phyloP scores from a whole-genome alignment of 2,797 vertebrate genomes.

The Bradypodion ventrale region DNA sequence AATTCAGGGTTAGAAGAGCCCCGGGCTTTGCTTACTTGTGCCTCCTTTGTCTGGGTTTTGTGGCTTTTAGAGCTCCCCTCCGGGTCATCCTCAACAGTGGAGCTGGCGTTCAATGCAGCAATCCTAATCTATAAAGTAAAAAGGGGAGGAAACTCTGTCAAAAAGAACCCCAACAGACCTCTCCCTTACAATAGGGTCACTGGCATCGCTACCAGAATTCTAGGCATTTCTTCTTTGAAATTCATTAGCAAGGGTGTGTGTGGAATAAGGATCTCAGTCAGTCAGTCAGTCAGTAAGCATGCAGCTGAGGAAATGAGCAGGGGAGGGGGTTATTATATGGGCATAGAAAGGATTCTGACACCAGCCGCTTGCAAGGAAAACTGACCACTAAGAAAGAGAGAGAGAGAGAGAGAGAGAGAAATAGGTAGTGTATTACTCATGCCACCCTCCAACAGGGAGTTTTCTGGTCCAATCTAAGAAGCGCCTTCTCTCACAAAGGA shows the following conservation, averaged over 20 bases:
- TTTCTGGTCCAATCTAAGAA: not conserved
- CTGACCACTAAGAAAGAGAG: not conserved
- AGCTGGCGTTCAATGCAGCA: slow-evolving; percentile 92
- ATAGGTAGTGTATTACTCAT: not conserved
- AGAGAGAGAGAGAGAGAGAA: too few relatives aligned
- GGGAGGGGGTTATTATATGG: too few relatives aligned
- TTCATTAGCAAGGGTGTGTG: too few relatives aligned
- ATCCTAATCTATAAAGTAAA: slow-evolving; percentile 87
- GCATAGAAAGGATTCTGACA: too few relatives aligned
- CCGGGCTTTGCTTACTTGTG: slow-evolving; percentile 80
- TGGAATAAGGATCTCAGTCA: not conserved
- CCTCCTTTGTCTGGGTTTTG: slow-evolving; percentile 95
- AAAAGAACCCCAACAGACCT: not conserved
- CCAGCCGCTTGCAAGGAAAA: not conserved
- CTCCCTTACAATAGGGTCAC: not conserved
- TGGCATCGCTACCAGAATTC: not conserved
- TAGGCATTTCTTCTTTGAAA: not conserved
- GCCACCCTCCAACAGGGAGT: not conserved
- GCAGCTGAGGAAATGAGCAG: not conserved
- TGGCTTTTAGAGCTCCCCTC: slow-evolving; percentile 89
- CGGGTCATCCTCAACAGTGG: slow-evolving; percentile 87
- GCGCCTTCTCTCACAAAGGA: not conserved
- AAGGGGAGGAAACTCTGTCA: too few relatives aligned
- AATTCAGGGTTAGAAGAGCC: not conserved
- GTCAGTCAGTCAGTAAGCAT: not conserved